Conservation (phyloP, 2,113 vertebrate genomes). For the Leptosomus discolor region DNA sequence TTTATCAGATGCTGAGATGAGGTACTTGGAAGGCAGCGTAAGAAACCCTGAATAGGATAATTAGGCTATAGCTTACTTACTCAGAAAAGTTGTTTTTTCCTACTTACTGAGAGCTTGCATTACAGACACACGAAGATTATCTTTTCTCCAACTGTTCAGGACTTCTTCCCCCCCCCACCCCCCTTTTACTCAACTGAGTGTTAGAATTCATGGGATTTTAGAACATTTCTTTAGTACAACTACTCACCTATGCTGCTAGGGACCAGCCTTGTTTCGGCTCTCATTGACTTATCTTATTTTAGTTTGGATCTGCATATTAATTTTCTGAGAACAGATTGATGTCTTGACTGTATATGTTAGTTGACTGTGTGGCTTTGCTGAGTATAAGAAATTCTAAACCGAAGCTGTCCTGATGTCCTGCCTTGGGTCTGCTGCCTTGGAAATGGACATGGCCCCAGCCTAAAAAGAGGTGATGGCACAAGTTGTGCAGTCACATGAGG, state of each 20-base stretch:
- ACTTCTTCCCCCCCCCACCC: neutral
- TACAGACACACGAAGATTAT: neutral
- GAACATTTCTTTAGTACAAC: neutral
- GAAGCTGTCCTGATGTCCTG: neutral
- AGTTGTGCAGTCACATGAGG: neutral
- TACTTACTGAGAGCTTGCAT: neutral
- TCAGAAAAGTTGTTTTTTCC: neutral
- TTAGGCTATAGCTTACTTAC: neutral
- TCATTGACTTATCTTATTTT: neutral
- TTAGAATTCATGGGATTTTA: neutral
- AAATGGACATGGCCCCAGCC: neutral
- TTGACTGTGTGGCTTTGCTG: neutral
- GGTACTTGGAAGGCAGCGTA: neutral
- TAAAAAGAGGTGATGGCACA: neutral
- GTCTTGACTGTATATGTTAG: accelerated
- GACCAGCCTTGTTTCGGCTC: neutral
- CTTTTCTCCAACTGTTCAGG: neutral
- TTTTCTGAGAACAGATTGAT: neutral
- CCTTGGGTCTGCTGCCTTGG: neutral
- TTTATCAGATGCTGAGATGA: neutral
- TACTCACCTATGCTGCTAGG: neutral
- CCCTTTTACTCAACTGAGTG: neutral
- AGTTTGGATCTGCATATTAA: neutral
- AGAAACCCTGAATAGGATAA: neutral
- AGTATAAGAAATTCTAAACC: neutral